Percentiles rank a stretch among this genome's conserved stretches.
Conservation (phyloP, 1,140 invertebrate genomes). For the Psix sp. region DNA sequence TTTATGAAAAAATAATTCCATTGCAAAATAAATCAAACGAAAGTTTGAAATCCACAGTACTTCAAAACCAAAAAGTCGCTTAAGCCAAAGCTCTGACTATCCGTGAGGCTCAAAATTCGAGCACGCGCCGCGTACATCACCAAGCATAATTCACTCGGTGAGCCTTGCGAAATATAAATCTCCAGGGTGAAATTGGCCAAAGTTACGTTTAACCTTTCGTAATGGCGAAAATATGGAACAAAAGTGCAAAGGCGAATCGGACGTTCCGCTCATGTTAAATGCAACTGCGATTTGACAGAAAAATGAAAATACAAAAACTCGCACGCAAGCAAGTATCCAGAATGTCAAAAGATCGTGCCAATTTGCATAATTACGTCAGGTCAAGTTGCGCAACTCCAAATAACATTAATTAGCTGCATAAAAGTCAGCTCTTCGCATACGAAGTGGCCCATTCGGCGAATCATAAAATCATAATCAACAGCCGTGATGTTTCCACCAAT, state of each 20-base stretch:
- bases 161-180: not conserved
- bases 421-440: constrained; percentile 48
- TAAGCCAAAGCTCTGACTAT: too few relatives aligned
- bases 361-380: constrained; percentile 57
- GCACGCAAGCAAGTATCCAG: constrained; percentile 27
- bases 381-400: constrained; percentile 54
- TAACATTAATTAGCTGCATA: constrained; percentile 59
- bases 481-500: too few relatives aligned
- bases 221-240: constrained; percentile 35
- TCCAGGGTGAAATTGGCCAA: constrained; percentile 10
- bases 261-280: constrained; percentile 38
- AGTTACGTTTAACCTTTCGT: constrained; percentile 28
- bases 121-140: too few relatives aligned
- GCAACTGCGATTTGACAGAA: constrained; percentile 5
- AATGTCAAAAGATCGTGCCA: constrained; percentile 58
- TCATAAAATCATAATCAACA: constrained; percentile 60
- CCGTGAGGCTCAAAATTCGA: too few relatives aligned
- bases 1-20: too few relatives aligned
- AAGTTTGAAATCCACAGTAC: too few relatives aligned
- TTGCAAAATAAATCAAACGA: too few relatives aligned
- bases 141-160: constrained; percentile 12
- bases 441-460: constrained; percentile 45
- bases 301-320: constrained; percentile 28
- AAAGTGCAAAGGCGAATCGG: constrained; percentile 10
- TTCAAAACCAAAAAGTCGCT: too few relatives aligned